These are phyloP conservation scores for Apamea crenata DNA, from an alignment of 2,888 invertebrate species.

Conservation along the genomic window DNA sequence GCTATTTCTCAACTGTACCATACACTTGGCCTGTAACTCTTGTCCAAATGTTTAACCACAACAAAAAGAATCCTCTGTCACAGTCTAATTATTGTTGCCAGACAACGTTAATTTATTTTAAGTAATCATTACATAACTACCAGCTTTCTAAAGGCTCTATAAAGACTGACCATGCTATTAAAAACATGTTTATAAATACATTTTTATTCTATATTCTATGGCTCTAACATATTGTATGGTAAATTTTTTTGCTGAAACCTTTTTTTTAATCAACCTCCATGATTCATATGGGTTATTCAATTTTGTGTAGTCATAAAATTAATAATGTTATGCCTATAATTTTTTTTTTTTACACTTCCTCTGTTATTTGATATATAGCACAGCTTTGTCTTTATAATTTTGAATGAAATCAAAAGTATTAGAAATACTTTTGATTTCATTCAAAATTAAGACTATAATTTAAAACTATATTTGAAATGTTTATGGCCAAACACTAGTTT, in stretches of 20 bases:
- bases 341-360: background rate
- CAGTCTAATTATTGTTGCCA: constrained; percentile 63
- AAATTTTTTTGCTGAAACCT: background rate
- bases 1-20: constrained; percentile 25
- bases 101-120: constrained; percentile 48
- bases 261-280: background rate
- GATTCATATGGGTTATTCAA: constrained; percentile 20
- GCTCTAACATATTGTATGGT: background rate
- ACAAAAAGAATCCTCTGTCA: constrained; percentile 61
- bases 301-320: background rate
- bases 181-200: constrained; percentile 11
- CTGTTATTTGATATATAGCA: background rate
- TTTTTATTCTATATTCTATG: constrained; percentile 1
- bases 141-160: constrained; percentile 61
- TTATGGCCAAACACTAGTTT: background rate
- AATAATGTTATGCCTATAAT: background rate
- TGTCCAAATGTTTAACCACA: constrained; percentile 49
- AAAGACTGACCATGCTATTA: constrained; percentile 19
- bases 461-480: background rate
- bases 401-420: background rate
- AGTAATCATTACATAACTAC: constrained; percentile 63
- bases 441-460: too few species aligned
- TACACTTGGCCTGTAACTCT: constrained; percentile 7
- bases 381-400: background rate
- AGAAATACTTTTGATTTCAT: too few species aligned